Evolutionary conservation across 2,888 invertebrate genomes (phyloP).

Genomic region (Ophion obscuratus): DNA sequence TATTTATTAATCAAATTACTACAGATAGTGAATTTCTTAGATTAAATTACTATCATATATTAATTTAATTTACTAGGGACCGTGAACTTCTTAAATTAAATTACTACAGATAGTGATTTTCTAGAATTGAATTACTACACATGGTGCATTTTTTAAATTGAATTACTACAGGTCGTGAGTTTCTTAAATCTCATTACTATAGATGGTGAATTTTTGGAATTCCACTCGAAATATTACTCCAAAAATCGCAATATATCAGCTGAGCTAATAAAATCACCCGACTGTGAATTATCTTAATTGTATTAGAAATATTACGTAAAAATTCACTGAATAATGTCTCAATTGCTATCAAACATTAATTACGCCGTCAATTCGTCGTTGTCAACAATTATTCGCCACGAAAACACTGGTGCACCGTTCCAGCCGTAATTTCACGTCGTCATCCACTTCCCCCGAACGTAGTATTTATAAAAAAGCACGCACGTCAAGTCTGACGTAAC

Average conservation of each 20-base stretch:
- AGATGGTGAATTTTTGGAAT: not conserved
- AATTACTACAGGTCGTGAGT: no score
- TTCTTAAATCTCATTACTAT: no score
- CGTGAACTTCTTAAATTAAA: no score
- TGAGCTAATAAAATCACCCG: not conserved
- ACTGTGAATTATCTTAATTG: not conserved
- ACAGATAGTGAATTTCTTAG: no score
- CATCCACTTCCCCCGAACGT: not conserved
- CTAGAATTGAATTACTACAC: no score
- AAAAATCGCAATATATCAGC: not conserved
- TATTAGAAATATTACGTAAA: not conserved
- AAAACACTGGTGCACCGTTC: not conserved
- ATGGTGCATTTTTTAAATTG: no score
- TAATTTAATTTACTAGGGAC: no score
- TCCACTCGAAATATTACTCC: not conserved
- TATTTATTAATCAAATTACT: no score
- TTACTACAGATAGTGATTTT: no score
- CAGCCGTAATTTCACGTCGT: not conserved
- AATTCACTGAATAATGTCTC: no score
- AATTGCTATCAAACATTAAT: not conserved
- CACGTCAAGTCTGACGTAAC: slow-evolving; percentile 46
- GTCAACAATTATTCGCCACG: not conserved
- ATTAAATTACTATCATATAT: no score
- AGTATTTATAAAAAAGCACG: slow-evolving; percentile 12
- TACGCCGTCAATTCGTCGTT: not conserved